A percentile compares a stretch with the other conserved stretches of the same genome.
phyloP scores from a whole-genome alignment of 2,888 invertebrate species.

The Cyaniris semiargus region DNA sequence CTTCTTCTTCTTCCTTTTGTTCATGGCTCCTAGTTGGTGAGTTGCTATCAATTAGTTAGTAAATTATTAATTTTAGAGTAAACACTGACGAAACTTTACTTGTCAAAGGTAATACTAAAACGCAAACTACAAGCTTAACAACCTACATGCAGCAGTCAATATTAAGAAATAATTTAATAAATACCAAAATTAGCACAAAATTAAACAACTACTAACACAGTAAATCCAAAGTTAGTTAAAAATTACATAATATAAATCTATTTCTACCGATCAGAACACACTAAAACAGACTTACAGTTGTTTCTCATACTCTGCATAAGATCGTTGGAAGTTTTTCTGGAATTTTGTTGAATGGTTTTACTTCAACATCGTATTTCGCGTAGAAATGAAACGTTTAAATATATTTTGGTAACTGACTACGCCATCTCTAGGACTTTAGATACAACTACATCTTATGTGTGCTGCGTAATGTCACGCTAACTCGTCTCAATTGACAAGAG shows the following conservation, averaged over 20 bases:
- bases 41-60: background rate
- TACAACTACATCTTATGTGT: background rate
- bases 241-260: background rate
- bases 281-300: constrained; percentile 75
- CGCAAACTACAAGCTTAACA: background rate
- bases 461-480: background rate
- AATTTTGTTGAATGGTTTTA: constrained; percentile 48
- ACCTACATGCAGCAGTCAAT: background rate
- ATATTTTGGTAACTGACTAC: background rate
- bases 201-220: background rate
- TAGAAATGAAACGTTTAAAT: no score
- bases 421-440: constrained; percentile 21
- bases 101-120: background rate
- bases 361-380: background rate
- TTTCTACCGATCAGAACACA: constrained; percentile 65
- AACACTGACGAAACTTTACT: background rate
- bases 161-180: background rate
- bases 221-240: background rate
- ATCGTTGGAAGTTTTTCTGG: constrained; percentile 78
- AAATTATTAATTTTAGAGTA: background rate
- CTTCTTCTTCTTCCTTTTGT: no score
- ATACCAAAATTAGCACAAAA: background rate
- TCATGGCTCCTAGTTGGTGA: no score
- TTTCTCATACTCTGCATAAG: constrained; percentile 76
- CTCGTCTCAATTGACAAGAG: background rate